Evolutionary conservation across 2,888 invertebrate species (phyloP).

Genomic region (Xylocampa areola): DNA sequence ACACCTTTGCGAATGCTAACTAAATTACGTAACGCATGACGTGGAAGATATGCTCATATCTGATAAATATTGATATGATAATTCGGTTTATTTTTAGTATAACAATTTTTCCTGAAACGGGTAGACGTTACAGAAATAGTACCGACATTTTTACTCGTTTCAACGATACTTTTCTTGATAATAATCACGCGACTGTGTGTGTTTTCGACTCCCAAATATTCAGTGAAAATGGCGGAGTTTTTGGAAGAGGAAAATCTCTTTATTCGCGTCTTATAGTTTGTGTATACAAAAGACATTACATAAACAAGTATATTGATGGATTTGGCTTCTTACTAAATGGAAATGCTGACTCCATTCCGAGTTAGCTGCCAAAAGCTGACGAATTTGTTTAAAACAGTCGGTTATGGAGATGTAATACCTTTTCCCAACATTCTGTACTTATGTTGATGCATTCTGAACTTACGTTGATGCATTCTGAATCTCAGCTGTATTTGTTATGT

Average conservation of each 20-base stretch:
- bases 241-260: not conserved
- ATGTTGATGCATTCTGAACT: slow-evolving; percentile 1
- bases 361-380: slow-evolving; percentile 1
- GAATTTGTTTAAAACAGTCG: slow-evolving; percentile 7
- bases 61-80: slow-evolving; percentile 51
- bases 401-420: slow-evolving; percentile 1
- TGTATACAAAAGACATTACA: not conserved
- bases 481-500: slow-evolving; percentile 20
- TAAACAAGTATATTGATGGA: not conserved
- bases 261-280: not conserved
- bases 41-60: slow-evolving; percentile 9
- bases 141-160: not conserved
- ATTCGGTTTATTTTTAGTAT: slow-evolving; percentile 46
- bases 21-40: slow-evolving; percentile 33
- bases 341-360: not conserved
- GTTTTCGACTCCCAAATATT: not conserved
- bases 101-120: slow-evolving; percentile 4
- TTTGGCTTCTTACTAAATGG: not conserved
- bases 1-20: not conserved
- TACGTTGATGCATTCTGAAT: not conserved
- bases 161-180: not conserved
- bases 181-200: not conserved
- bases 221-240: not conserved
- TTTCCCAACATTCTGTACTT: not conserved
- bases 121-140: slow-evolving; percentile 13